Evolutionary conservation across 1,140 invertebrate genomes (phyloP).

Genomic region (Rhyzopertha dominica): DNA sequence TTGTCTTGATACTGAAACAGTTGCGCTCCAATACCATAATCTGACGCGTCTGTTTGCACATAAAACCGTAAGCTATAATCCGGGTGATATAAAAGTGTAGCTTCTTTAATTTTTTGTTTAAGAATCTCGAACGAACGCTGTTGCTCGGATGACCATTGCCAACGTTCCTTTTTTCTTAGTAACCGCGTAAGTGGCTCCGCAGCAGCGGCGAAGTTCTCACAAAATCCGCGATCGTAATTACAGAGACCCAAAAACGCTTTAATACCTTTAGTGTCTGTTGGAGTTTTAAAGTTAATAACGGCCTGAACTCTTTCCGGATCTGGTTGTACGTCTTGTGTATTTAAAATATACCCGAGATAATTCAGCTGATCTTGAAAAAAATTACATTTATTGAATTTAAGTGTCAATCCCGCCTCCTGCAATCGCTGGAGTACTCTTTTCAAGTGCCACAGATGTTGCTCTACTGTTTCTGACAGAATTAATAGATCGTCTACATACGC

Average conservation of each 20-base stretch:
- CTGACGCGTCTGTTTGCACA: conserved; percentile 1
- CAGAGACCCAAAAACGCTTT: conserved; percentile 1
- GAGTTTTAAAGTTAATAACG: neutral
- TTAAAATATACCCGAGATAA: neutral
- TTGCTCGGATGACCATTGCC: neutral
- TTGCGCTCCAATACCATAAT: neutral
- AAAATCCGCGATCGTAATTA: conserved; percentile 3
- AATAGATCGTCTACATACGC: conserved; percentile 6
- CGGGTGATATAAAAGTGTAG: neutral
- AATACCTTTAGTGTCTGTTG: neutral
- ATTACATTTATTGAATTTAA: conserved; percentile 4
- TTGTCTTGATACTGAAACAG: conserved; percentile 4
- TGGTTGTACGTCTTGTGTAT: neutral
- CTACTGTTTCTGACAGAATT: neutral
- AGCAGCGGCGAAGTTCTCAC: neutral
- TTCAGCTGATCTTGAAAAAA: conserved; percentile 3
- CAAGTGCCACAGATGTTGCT: conserved; percentile 1
- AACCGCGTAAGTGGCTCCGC: neutral
- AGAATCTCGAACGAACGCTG: neutral
- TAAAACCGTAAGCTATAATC: neutral
- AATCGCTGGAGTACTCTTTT: neutral
- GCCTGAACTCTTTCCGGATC: neutral
- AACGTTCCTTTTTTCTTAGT: neutral
- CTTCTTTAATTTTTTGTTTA: conserved; percentile 1
- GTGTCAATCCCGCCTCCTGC: neutral